These are phyloP conservation scores for Leptinotarsa lineolata DNA, from an alignment of 1,140 invertebrate genomes.

Conservation along the genomic window DNA sequence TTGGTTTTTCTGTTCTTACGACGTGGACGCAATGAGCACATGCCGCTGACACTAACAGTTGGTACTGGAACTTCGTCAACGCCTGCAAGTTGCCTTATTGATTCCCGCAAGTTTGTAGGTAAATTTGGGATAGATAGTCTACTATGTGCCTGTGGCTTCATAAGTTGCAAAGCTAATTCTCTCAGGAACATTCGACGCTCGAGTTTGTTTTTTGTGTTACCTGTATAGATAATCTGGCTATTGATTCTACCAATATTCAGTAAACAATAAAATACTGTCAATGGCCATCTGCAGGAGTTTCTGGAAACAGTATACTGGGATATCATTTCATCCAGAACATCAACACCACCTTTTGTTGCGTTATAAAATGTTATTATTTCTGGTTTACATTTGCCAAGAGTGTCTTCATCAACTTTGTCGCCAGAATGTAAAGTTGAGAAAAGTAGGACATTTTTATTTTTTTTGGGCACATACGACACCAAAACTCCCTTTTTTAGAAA, in stretches of 20 bases:
- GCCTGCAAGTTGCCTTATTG: too few species aligned
- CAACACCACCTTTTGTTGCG: too few species aligned
- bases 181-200: neutral
- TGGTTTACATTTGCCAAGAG: too few species aligned
- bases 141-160: neutral
- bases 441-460: too few species aligned
- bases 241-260: neutral
- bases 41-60: too few species aligned
- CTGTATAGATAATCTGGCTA: constrained; percentile 1
- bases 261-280: neutral
- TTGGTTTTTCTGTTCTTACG: too few species aligned
- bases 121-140: neutral
- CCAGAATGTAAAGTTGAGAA: neutral
- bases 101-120: neutral
- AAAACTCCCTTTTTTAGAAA: neutral
- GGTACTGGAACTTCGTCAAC: too few species aligned
- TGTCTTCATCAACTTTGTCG: neutral
- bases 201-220: neutral
- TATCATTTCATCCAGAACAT: neutral
- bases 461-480: neutral
- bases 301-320: neutral
- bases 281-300: neutral
- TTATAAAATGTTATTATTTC: too few species aligned
- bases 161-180: neutral
- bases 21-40: too few species aligned